Conservation (phyloP, 2,797 vertebrate species). For the Limnodromus scolopaceus region DNA sequence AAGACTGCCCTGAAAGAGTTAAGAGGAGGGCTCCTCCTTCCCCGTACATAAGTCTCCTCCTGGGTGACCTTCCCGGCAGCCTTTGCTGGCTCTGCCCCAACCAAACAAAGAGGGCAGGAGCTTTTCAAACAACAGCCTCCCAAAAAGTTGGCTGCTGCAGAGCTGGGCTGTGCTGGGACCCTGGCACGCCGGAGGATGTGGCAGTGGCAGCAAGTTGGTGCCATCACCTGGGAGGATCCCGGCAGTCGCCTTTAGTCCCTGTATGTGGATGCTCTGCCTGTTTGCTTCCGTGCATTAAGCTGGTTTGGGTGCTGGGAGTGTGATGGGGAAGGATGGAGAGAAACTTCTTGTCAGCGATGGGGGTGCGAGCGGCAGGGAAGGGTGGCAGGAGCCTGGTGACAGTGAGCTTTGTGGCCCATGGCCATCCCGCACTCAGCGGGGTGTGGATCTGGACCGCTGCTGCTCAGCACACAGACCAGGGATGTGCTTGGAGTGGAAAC, state of each 20-base stretch:
- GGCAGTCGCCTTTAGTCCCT: not conserved
- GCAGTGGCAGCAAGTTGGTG: not conserved
- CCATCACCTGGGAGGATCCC: not conserved
- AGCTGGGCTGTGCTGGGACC: not conserved
- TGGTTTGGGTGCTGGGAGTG: not conserved
- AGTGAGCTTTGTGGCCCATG: not conserved
- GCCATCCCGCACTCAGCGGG: rapidly evolving
- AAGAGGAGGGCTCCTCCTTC: not conserved
- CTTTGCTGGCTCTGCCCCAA: slow-evolving; percentile 9
- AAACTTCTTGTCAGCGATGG: not conserved
- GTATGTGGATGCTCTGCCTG: not conserved
- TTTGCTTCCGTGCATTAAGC: not conserved
- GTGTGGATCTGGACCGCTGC: not conserved
- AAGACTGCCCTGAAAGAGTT: not conserved
- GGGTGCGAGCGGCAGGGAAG: not conserved
- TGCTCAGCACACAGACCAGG: rapidly evolving
- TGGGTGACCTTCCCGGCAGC: slow-evolving; percentile 36
- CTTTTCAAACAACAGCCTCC: not conserved
- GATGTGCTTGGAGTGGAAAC: rapidly evolving
- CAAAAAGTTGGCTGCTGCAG: not conserved
- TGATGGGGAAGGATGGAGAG: not conserved
- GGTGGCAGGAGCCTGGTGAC: not conserved
- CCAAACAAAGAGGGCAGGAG: slow-evolving; percentile 28
- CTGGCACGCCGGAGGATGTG: not conserved
- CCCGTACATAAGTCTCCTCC: not conserved